Base-by-base conservation (phyloP, 2,797 vertebrate species). In the Lutjanus campechanus region DNA sequence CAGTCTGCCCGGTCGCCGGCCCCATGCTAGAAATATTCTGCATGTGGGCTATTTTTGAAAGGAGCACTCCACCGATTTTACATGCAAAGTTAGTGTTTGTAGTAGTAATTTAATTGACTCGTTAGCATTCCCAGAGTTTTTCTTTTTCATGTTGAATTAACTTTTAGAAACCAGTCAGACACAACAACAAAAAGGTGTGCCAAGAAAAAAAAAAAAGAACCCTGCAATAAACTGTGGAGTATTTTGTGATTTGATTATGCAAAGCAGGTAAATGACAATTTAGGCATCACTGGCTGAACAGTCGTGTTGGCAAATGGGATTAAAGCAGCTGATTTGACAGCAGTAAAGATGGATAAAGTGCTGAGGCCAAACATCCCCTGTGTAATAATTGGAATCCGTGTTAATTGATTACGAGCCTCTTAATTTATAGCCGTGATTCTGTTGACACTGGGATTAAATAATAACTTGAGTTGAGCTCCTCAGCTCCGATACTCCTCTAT, bases 361-460 rank as follows among this genome's bases (percentile, higher is more conserved):
- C 76, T 13, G 46, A 82, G 65, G 47, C 73, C 77, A 71, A 76
- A 81, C 70, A 71, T 78, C 70, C 62, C 60, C 40, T 8, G 58
- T 43, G 79, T 86, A 88, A 76, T 94, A 93, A 92, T 89, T 91
- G 75, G 86, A 94, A 93, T 93, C 89, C 62, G 81, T 83, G 81
- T 86, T 95, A 95, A 95, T 95, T 95, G 93, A 95, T 95, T 94
- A 90, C 60, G 84, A 92, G 88, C 77, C 90, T 95, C 94, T 95
- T 95, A 93, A 96, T 96, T 97, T 96, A 93, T 93, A 90, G 91
- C 85, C 0, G 0, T 1, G 56, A 82, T 90, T 88, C 90, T 95
- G 90, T 96, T 96, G 95, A 96, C 91, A 92, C 93, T 95, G 88
- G 94, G 94, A 96, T 97, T 95, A 95, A 96, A 95, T 93, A 92